phyloP scores from a whole-genome alignment of 2,113 vertebrate species.

The Pitta sordida region DNA sequence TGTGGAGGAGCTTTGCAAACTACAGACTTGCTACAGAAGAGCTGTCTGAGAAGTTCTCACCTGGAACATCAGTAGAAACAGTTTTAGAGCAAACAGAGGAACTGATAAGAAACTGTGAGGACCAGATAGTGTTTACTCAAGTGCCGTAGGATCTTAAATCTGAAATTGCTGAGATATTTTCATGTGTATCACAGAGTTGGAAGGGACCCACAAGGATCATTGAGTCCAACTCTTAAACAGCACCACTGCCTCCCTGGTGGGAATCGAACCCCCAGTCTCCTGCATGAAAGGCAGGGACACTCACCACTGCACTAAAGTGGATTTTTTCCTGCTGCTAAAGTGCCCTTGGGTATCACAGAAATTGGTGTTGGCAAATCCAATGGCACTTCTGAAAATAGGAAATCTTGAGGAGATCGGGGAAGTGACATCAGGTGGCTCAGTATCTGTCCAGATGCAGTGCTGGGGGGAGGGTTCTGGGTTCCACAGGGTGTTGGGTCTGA shows the following conservation, averaged over 20 bases:
- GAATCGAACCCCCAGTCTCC: too few species aligned
- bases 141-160: neutral
- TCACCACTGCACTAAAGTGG: too few species aligned
- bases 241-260: too few species aligned
- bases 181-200: too few species aligned
- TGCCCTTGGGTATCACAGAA: neutral
- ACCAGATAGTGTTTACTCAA: neutral
- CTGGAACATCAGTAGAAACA: neutral
- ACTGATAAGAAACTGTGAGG: neutral
- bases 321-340: neutral
- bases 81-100: neutral
- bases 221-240: too few species aligned
- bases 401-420: neutral
- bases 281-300: too few species aligned
- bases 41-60: neutral
- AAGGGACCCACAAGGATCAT: too few species aligned
- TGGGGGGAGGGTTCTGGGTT: neutral
- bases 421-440: neutral
- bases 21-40: neutral
- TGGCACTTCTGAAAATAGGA: neutral
- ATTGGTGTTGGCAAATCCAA: neutral
- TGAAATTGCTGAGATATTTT: slow-evolving; percentile 21
- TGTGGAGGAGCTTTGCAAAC: neutral
- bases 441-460: rapidly evolving
- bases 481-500: neutral